These are phyloP conservation scores for Microdon myrmicae DNA, from an alignment of 2,888 invertebrate species.

Conservation along the genomic window DNA sequence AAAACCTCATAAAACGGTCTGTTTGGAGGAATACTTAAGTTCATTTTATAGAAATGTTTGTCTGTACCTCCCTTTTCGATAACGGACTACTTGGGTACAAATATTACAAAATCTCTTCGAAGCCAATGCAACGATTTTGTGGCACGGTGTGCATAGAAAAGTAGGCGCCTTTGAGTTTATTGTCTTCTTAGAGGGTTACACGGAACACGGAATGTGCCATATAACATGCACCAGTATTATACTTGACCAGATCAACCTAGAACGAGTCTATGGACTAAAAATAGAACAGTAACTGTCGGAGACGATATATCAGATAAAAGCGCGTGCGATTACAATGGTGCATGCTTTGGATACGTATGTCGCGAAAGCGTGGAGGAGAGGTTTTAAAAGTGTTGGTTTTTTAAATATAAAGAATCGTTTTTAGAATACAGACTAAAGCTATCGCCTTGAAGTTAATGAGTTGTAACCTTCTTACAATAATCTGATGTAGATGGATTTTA, in stretches of 20 bases:
- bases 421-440: too few relatives aligned
- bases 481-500: too few relatives aligned
- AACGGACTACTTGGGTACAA: conserved; percentile 36
- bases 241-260: conserved; percentile 17
- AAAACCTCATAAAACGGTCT: conserved; percentile 32
- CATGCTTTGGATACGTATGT: too few relatives aligned
- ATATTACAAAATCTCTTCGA: conserved; percentile 37
- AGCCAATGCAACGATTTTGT: conserved; percentile 46
- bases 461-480: too few relatives aligned
- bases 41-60: conserved; percentile 17
- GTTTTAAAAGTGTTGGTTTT: too few relatives aligned
- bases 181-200: conserved; percentile 9
- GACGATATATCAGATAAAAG: too few relatives aligned
- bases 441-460: too few relatives aligned
- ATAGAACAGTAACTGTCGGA: background rate
- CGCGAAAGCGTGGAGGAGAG: too few relatives aligned
- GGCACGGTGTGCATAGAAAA: conserved; percentile 25
- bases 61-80: too few relatives aligned
- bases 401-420: too few relatives aligned
- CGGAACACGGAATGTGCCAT: conserved; percentile 12
- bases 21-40: conserved; percentile 31
- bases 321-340: too few relatives aligned
- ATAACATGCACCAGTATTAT: conserved; percentile 8
- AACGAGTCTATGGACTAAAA: conserved; percentile 17
- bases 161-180: background rate